phyloP scores from a whole-genome alignment of 2,113 vertebrate species.

The Sinosuthora webbiana region DNA sequence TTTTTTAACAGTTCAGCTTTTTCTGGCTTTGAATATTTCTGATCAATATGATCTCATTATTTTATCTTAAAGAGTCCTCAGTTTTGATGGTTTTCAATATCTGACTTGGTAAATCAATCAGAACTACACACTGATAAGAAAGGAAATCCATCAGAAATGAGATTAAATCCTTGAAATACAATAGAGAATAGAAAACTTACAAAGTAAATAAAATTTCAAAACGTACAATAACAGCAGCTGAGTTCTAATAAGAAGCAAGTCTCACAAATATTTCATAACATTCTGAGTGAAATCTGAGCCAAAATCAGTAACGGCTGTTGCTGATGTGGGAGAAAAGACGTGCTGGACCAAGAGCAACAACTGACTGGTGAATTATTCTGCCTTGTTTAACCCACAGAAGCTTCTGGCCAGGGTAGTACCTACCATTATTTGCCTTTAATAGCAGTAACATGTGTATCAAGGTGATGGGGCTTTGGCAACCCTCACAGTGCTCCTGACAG shows the following conservation, averaged over 20 bases:
- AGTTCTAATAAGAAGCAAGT: not conserved
- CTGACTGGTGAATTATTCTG: not conserved
- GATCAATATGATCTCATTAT: conserved; percentile 5
- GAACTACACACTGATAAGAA: not conserved
- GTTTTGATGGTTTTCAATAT: not conserved
- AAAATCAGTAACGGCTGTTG: not conserved
- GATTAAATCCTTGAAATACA: not conserved
- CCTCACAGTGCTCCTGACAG: not conserved
- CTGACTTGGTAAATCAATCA: not conserved
- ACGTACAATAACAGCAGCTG: not conserved
- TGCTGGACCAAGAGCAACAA: not conserved
- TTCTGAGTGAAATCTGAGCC: not conserved
- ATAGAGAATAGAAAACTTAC: not conserved
- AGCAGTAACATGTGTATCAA: too few relatives aligned
- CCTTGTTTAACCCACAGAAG: not conserved
- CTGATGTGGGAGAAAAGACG: not conserved
- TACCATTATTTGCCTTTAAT: not conserved
- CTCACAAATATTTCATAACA: not conserved
- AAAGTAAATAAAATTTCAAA: not conserved
- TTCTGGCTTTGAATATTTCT: not conserved
- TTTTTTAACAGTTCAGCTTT: not conserved
- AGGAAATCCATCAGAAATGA: not conserved
- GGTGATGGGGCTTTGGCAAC: not conserved
- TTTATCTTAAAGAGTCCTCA: not conserved
- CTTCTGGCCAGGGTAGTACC: not conserved